Evolutionary conservation across 1,140 invertebrate genomes (phyloP).

Genomic region (Plectrocnemia conspersa): DNA sequence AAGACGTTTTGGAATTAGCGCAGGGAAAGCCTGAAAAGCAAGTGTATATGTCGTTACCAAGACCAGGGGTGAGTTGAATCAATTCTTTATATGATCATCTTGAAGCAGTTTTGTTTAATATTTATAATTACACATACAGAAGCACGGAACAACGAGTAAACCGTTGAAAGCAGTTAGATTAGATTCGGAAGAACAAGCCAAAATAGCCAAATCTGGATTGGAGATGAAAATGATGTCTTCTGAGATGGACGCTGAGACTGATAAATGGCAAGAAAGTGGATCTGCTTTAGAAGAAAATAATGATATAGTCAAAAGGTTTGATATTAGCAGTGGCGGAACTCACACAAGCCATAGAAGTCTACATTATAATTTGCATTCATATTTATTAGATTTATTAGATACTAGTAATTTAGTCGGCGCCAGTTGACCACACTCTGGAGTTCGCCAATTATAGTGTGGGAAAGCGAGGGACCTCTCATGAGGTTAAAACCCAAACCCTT

Average conservation of each 20-base stretch:
- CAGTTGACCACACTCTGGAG: too few species aligned
- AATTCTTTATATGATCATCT: background rate
- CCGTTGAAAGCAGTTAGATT: constrained; percentile 85
- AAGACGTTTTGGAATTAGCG: constrained; percentile 85
- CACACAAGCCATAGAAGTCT: background rate
- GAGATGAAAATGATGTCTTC: constrained; percentile 97
- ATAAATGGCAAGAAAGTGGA: constrained; percentile 84
- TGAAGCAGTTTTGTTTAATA: background rate
- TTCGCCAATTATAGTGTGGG: too few species aligned
- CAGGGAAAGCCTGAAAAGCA: constrained; percentile 73
- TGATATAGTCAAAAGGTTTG: constrained; percentile 87
- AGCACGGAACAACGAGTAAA: constrained; percentile 94
- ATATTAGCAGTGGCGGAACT: background rate
- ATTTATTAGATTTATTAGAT: too few species aligned
- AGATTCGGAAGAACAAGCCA: constrained; percentile 93
- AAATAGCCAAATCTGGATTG: constrained; percentile 93
- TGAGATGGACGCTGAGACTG: constrained; percentile 95
- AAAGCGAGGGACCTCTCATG: too few species aligned
- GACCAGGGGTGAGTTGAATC: constrained; percentile 76
- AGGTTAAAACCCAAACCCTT: too few species aligned
- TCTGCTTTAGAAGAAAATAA: constrained; percentile 81
- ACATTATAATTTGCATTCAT: background rate
- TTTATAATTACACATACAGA: constrained; percentile 54
- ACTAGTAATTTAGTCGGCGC: too few species aligned
- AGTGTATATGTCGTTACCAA: constrained; percentile 89